These are phyloP conservation scores for Hyalella azteca DNA, from an alignment of 2,888 invertebrate species.

Conservation along the genomic window DNA sequence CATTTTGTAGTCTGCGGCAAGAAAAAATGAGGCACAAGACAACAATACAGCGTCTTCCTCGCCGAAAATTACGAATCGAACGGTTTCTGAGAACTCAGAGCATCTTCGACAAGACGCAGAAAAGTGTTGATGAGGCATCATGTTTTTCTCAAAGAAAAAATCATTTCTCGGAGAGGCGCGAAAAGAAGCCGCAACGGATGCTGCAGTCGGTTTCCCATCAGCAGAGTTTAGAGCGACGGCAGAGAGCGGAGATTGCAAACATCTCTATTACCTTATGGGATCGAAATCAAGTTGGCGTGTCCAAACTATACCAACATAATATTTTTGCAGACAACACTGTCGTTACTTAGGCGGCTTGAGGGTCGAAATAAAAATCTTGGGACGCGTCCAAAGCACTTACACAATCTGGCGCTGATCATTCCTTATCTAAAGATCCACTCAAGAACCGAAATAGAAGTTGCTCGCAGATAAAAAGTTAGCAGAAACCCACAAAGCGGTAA, in stretches of 20 bases:
- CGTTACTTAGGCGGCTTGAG: background rate
- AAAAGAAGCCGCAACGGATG: conserved; percentile 28
- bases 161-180: background rate
- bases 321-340: background rate
- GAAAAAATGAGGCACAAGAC: background rate
- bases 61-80: conserved; percentile 23
- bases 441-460: conserved; percentile 23
- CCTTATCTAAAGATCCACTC: conserved; percentile 31
- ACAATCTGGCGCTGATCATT: background rate
- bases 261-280: conserved; percentile 22
- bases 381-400: conserved; percentile 17
- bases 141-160: background rate
- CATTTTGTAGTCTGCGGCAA: too few species aligned
- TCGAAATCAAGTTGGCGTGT: conserved; percentile 10
- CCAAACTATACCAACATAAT: background rate
- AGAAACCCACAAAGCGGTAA: conserved; percentile 32
- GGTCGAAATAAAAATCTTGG: conserved; percentile 6
- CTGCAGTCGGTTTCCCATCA: conserved; percentile 8
- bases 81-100: conserved; percentile 25
- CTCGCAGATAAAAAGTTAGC: conserved; percentile 27
- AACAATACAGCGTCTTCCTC: background rate
- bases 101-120: conserved; percentile 24
- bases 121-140: conserved; percentile 14
- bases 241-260: conserved; percentile 33
- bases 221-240: conserved; percentile 30